These are phyloP conservation scores for Agrypnia vestita DNA, from an alignment of 1,140 invertebrate species.

Conservation along the genomic window DNA sequence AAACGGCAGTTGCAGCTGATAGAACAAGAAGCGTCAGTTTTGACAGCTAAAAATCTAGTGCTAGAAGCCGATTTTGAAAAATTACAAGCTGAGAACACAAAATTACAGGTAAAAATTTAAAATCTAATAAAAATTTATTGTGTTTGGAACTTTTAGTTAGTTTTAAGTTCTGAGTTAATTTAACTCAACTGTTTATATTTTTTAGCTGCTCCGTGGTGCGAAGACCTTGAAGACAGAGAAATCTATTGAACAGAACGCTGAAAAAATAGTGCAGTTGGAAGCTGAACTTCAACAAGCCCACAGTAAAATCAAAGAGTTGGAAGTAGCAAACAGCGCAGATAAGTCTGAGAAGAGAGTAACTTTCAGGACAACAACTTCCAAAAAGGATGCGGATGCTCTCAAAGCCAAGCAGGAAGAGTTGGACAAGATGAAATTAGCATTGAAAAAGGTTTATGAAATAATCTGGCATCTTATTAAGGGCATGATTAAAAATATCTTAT, in stretches of 20 bases:
- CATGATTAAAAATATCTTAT: slow-evolving; percentile 2
- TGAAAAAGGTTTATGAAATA: slow-evolving; percentile 65
- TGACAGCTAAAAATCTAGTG: slow-evolving; percentile 77
- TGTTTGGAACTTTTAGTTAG: no score
- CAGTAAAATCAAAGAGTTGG: slow-evolving; percentile 76
- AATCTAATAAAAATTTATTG: no score
- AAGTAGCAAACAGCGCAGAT: slow-evolving; percentile 70
- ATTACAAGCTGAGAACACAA: slow-evolving; percentile 81
- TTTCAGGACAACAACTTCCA: slow-evolving; percentile 66
- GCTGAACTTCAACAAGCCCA: slow-evolving; percentile 77
- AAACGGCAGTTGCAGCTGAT: slow-evolving; percentile 82
- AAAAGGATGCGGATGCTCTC: slow-evolving; percentile 73
- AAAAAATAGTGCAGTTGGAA: slow-evolving; percentile 78
- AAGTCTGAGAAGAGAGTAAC: slow-evolving; percentile 73
- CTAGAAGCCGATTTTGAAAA: slow-evolving; percentile 85
- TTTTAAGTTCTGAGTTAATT: background rate
- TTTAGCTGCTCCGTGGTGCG: slow-evolving; percentile 70
- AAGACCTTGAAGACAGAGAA: slow-evolving; percentile 73
- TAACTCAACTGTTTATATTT: background rate
- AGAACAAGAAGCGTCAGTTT: slow-evolving; percentile 80
- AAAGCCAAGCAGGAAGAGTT: slow-evolving; percentile 73
- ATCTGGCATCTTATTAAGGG: background rate
- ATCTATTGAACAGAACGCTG: slow-evolving; percentile 73
- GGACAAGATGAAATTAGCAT: slow-evolving; percentile 70
- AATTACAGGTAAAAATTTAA: slow-evolving; percentile 68